Percentiles rank a stretch among this genome's conserved stretches.
These are phyloP conservation scores for Plecturocebus donacophilus DNA, from an alignment of 2,113 vertebrate species.

Conservation along the genomic window DNA sequence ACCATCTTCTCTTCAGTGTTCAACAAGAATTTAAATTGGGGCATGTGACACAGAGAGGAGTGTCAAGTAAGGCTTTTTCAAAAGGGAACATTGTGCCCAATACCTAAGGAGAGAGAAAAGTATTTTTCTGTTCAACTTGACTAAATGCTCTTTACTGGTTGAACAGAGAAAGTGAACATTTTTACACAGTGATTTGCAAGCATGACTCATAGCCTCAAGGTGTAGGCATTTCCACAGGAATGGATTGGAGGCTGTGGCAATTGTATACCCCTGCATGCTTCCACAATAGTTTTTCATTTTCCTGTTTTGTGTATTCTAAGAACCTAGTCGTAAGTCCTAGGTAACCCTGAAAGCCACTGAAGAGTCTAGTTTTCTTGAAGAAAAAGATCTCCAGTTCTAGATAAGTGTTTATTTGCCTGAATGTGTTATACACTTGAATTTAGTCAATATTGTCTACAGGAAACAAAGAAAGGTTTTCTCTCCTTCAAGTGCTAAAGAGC, in stretches of 20 bases:
- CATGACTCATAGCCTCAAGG: background rate
- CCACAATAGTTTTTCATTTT: background rate
- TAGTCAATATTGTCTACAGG: background rate
- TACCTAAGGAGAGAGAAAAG: background rate
- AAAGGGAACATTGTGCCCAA: background rate
- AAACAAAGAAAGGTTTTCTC: background rate
- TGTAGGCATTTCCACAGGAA: background rate
- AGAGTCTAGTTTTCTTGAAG: background rate
- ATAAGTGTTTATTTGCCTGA: slow-evolving; percentile 24
- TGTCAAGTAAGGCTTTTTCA: slow-evolving; percentile 3
- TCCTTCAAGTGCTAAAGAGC: background rate
- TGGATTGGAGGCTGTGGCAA: background rate
- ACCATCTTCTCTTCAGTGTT: background rate
- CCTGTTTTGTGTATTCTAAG: background rate
- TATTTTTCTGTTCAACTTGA: background rate
- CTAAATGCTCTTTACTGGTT: background rate
- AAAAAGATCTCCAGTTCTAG: background rate
- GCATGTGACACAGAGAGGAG: background rate
- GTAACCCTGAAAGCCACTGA: background rate
- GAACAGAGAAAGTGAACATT: slow-evolving; percentile 16
- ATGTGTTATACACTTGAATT: slow-evolving; percentile 25
- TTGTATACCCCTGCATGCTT: too few species aligned
- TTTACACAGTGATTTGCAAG: background rate
- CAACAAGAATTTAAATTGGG: background rate
- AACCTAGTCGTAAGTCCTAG: background rate